Conservation (phyloP, 2,888 invertebrate species). For the Ceriagrion tenellum region DNA sequence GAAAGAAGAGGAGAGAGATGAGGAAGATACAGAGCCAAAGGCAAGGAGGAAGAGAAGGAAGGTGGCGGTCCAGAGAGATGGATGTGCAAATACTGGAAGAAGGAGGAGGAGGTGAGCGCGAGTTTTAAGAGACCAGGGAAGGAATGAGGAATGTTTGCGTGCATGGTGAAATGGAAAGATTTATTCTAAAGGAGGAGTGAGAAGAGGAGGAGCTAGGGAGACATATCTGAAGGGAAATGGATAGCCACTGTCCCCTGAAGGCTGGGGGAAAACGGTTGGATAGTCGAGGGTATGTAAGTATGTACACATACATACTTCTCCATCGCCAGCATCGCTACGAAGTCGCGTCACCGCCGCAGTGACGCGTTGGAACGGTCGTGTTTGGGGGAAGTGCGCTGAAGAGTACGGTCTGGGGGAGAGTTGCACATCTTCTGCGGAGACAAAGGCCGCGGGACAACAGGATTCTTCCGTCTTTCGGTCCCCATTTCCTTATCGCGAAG, state of each 20-base stretch:
- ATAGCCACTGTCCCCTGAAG: constrained; percentile 41
- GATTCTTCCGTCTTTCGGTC: constrained; percentile 19
- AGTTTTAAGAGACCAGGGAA: neutral
- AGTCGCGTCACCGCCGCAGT: neutral
- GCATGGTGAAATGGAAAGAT: neutral
- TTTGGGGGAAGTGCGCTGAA: neutral
- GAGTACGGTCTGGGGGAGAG: neutral
- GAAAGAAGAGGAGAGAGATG: constrained; percentile 18
- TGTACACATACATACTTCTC: neutral
- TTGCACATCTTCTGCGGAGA: constrained; percentile 37
- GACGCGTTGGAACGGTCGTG: neutral
- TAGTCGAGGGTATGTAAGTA: neutral
- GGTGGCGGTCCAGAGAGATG: neutral
- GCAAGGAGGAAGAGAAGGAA: neutral
- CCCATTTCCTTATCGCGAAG: constrained; percentile 53
- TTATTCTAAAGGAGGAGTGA: neutral
- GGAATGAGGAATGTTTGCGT: neutral
- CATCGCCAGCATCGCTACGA: neutral
- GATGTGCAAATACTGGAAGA: neutral
- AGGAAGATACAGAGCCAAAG: too few species aligned
- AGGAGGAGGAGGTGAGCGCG: neutral
- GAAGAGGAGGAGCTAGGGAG: neutral
- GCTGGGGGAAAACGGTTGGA: neutral
- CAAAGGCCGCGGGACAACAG: constrained; percentile 40
- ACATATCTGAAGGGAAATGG: constrained; percentile 14